Evolutionary conservation across 1,140 invertebrate species (phyloP).

Genomic region (Nebria ingens): DNA sequence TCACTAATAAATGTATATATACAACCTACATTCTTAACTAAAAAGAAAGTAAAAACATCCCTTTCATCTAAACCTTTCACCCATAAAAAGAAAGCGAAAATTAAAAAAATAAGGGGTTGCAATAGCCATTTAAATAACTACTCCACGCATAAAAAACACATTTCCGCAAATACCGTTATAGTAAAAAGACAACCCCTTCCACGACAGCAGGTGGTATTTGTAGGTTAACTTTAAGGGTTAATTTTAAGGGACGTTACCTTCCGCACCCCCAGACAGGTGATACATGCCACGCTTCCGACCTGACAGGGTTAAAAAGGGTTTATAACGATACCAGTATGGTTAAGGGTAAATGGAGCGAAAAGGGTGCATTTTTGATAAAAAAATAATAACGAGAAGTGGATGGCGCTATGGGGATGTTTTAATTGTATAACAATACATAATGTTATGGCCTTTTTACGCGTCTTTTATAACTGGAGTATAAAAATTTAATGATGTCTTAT

Average conservation of each 20-base stretch:
- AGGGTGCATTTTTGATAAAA: neutral
- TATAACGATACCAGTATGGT: neutral
- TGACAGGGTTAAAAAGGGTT: neutral
- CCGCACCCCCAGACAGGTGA: neutral
- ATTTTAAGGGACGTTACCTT: neutral
- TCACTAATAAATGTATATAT: too few species aligned
- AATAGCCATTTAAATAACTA: neutral
- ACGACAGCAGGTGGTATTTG: neutral
- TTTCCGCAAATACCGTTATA: neutral
- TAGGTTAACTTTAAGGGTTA: neutral
- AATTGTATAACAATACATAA: neutral
- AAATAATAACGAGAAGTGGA: neutral
- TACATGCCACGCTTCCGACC: neutral
- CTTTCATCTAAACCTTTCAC: too few species aligned
- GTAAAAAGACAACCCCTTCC: neutral
- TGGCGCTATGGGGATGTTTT: neutral
- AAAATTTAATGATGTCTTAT: neutral
- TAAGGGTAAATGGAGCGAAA: neutral
- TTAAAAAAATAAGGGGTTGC: neutral
- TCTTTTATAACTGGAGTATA: neutral
- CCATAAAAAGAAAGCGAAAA: neutral
- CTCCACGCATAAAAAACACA: neutral
- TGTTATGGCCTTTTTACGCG: neutral
- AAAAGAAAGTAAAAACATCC: neutral
- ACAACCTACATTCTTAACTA: too few species aligned